Conservation (phyloP, 2,888 invertebrate genomes). For the Rhagium mordax region DNA sequence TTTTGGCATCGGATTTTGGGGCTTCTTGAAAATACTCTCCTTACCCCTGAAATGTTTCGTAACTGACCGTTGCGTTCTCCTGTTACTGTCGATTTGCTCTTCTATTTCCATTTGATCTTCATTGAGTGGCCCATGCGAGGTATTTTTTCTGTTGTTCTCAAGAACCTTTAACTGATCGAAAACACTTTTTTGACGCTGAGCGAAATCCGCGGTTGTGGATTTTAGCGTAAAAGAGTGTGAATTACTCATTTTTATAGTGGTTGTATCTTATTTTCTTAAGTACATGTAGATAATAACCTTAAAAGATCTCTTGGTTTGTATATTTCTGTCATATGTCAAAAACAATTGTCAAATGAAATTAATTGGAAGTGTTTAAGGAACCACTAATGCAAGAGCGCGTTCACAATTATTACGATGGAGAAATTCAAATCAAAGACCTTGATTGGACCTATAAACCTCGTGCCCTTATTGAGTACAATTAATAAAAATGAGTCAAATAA, state of each 20-base stretch:
- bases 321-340: no score
- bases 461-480: no score
- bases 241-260: not conserved
- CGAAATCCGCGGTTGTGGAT: conserved; percentile 65
- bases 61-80: conserved; percentile 68
- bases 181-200: conserved; percentile 78
- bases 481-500: no score
- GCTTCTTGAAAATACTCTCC: conserved; percentile 87
- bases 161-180: conserved; percentile 78
- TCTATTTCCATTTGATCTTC: conserved; percentile 48
- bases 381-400: no score
- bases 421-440: no score
- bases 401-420: no score
- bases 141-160: conserved; percentile 70
- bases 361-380: no score
- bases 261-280: not conserved
- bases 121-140: not conserved
- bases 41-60: conserved; percentile 78
- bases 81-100: conserved; percentile 39
- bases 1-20: conserved; percentile 76
- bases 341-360: no score
- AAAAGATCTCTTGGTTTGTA: not conserved
- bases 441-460: no score
- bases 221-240: conserved; percentile 47
- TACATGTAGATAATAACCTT: not conserved